Percentiles rank a stretch among this genome's conserved stretches.
Conservation (phyloP, 2,888 invertebrate genomes). For the Scaptomyza flava region DNA sequence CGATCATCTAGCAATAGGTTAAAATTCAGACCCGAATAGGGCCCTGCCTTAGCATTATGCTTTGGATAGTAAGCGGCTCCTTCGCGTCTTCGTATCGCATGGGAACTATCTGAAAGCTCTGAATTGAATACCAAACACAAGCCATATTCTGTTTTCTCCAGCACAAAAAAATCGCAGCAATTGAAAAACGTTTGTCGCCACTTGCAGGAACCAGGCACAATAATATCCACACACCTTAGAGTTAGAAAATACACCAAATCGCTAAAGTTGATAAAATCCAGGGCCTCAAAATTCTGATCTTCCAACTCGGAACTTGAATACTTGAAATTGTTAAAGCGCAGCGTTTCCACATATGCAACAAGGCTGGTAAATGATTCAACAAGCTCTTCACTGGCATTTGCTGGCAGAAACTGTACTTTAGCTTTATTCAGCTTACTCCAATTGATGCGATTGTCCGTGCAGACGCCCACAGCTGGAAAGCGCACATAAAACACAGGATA, state of each 20-base stretch:
- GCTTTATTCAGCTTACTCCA: constrained; percentile 79
- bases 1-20: constrained; percentile 52
- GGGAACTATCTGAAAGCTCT: constrained; percentile 55
- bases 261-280: constrained; percentile 75
- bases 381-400: constrained; percentile 59
- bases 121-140: constrained; percentile 85
- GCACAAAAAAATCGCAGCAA: constrained; percentile 84
- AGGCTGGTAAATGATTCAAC: constrained; percentile 66
- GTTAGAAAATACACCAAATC: constrained; percentile 64
- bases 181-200: constrained; percentile 83
- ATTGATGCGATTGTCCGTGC: constrained; percentile 81
- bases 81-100: constrained; percentile 33
- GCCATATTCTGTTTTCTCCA: constrained; percentile 85
- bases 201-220: constrained; percentile 79
- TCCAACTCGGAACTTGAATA: constrained; percentile 61
- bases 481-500: constrained; percentile 81
- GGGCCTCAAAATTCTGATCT: constrained; percentile 74
- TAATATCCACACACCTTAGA: constrained; percentile 82
- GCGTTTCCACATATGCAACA: constrained; percentile 69
- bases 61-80: constrained; percentile 68
- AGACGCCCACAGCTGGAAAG: constrained; percentile 82
- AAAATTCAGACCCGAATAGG: constrained; percentile 70
- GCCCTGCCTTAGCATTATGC: constrained; percentile 78
- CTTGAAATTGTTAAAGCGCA: constrained; percentile 80
- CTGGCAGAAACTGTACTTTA: constrained; percentile 70